Evolutionary conservation across 2,113 vertebrate species (phyloP).

Genomic region (Thalassarche chlororhynchos): DNA sequence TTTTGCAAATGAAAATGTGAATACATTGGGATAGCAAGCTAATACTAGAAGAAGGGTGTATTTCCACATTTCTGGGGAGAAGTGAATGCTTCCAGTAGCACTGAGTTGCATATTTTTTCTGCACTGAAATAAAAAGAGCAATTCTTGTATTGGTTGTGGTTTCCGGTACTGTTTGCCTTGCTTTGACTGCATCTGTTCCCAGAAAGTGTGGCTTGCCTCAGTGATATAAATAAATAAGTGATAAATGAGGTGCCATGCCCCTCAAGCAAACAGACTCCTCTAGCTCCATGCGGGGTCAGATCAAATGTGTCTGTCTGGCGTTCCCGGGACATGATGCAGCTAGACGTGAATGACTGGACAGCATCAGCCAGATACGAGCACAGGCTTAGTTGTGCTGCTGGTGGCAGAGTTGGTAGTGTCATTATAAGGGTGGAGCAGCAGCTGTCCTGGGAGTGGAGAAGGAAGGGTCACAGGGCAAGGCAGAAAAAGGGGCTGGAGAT

Average conservation of each 20-base stretch:
- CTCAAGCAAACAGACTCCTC: not conserved
- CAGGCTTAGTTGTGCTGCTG: not conserved
- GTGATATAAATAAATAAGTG: not conserved
- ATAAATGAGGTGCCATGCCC: not conserved
- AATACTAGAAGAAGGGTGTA: not conserved
- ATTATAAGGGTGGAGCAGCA: not conserved
- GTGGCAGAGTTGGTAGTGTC: not conserved
- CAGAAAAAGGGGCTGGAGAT: not conserved
- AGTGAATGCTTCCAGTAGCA: not conserved
- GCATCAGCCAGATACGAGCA: not conserved
- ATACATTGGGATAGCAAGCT: not conserved
- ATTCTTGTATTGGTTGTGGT: not conserved
- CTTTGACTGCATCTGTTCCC: not conserved
- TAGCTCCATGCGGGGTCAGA: not conserved
- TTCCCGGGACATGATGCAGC: not conserved
- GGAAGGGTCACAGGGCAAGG: not conserved
- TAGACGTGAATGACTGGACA: not conserved
- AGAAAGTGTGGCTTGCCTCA: not conserved
- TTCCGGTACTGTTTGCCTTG: not conserved
- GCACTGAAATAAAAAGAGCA: not conserved
- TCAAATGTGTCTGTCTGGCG: not conserved
- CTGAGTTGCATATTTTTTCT: not conserved
- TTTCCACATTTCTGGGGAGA: not conserved
- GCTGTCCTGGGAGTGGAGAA: fast-evolving
- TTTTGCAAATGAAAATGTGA: not conserved